Evolutionary conservation across 2,113 vertebrate species (phyloP).

Genomic region (Blennius ocellaris): DNA sequence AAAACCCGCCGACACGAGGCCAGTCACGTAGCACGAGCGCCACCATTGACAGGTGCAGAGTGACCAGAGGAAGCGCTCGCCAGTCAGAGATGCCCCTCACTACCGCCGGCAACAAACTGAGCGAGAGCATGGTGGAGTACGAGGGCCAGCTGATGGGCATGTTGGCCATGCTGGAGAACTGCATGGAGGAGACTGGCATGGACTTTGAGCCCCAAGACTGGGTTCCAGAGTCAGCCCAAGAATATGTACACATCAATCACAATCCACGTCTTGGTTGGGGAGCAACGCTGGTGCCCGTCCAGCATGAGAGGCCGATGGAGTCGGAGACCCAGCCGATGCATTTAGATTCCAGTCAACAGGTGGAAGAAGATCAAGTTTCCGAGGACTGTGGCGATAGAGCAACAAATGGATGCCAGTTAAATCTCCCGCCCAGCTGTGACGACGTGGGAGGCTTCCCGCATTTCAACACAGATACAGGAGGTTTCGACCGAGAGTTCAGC

Average conservation of each 20-base stretch:
- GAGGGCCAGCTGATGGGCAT: conserved; percentile 71
- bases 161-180: conserved; percentile 71
- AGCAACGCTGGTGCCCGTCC: conserved; percentile 24
- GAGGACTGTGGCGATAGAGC: conserved; percentile 2
- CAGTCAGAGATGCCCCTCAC: conserved; percentile 65
- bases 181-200: conserved; percentile 71
- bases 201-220: conserved; percentile 61
- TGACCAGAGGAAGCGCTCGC: neutral
- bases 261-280: conserved; percentile 7
- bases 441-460: conserved; percentile 6
- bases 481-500: neutral
- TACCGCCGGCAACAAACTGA: conserved; percentile 62
- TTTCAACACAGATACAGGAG: neutral
- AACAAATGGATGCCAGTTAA: conserved; percentile 21
- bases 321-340: conserved; percentile 18
- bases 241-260: conserved; percentile 68
- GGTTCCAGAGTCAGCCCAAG: conserved; percentile 52
- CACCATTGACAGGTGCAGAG: conserved; percentile 4
- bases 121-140: conserved; percentile 71
- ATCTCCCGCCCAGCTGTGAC: neutral
- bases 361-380: neutral
- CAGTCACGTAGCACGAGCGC: neutral
- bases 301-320: conserved; percentile 5
- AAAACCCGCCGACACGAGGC: conserved; percentile 1
- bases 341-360: conserved; percentile 1